A percentile compares a stretch with the other conserved stretches of the same genome.
Conservation (phyloP, 2,113 vertebrate genomes). For the Ochotona curzoniae region DNA sequence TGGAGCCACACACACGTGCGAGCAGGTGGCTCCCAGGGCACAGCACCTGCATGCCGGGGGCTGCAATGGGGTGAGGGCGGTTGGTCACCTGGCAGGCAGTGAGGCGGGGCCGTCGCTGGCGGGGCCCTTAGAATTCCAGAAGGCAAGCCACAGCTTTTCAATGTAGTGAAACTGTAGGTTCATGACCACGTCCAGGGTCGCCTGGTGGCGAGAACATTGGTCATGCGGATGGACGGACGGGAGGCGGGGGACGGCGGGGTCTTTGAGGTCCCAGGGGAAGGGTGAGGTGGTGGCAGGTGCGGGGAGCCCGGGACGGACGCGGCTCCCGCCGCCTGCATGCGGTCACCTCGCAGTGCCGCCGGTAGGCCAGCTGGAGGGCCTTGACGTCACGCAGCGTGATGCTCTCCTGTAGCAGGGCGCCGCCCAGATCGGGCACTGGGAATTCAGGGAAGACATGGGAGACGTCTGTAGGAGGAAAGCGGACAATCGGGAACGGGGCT, state of each 20-base stretch:
- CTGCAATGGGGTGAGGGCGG: too few relatives aligned
- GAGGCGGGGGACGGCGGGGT: too few relatives aligned
- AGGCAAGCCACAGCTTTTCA: constrained; percentile 98
- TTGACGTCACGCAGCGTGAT: constrained; percentile 92
- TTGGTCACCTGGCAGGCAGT: constrained; percentile 83
- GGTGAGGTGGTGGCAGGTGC: too few relatives aligned
- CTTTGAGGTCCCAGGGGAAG: too few relatives aligned
- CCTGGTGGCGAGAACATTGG: constrained; percentile 84
- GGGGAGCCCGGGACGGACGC: background rate
- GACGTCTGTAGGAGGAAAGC: constrained; percentile 86
- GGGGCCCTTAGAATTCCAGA: constrained; percentile 95
- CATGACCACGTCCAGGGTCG: constrained; percentile 97
- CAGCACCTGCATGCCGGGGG: too few relatives aligned
- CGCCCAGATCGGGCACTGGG: constrained; percentile 90
- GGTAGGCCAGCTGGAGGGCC: constrained; percentile 94
- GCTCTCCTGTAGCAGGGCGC: constrained; percentile 89
- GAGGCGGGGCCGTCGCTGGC: constrained; percentile 88
- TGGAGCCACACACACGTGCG: too few relatives aligned
- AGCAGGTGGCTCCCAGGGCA: too few relatives aligned
- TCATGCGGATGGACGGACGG: background rate
- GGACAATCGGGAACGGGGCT: background rate
- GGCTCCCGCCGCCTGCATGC: background rate
- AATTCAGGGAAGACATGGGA: constrained; percentile 95
- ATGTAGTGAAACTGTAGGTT: constrained; percentile 98
- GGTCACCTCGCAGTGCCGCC: constrained; percentile 96